These are phyloP conservation scores for Hanleya hanleyi DNA, from an alignment of 2,888 invertebrate genomes.

Conservation along the genomic window DNA sequence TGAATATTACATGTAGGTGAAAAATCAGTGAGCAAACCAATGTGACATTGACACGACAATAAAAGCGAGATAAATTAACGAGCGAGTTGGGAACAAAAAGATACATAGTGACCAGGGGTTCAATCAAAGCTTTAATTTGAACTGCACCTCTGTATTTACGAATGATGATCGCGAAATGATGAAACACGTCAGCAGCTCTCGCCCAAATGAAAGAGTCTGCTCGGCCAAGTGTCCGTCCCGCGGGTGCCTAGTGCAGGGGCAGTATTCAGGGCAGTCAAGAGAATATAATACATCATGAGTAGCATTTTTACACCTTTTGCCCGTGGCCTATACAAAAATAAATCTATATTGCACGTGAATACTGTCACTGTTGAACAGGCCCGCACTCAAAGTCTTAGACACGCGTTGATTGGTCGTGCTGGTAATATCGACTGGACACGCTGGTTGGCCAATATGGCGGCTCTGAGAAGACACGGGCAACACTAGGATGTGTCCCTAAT, in stretches of 20 bases:
- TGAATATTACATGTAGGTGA: not conserved
- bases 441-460: too few relatives aligned
- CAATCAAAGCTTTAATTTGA: not conserved
- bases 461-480: too few relatives aligned
- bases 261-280: not conserved
- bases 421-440: too few relatives aligned
- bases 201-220: not conserved
- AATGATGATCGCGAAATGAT: too few relatives aligned
- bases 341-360: not conserved
- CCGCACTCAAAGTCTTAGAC: too few relatives aligned
- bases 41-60: not conserved
- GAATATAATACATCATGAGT: constrained; percentile 7
- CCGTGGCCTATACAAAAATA: constrained; percentile 8
- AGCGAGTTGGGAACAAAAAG: not conserved
- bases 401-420: too few relatives aligned
- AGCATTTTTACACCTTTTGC: constrained; percentile 9
- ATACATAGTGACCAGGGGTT: not conserved
- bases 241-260: not conserved
- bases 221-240: not conserved
- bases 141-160: too few relatives aligned
- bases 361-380: not conserved
- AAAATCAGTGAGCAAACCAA: not conserved
- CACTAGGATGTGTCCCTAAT: not conserved
- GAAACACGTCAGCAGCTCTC: not conserved
- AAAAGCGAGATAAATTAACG: not conserved